Evolutionary conservation across 2,797 vertebrate genomes (phyloP).

Genomic region (Apogon talboti): DNA sequence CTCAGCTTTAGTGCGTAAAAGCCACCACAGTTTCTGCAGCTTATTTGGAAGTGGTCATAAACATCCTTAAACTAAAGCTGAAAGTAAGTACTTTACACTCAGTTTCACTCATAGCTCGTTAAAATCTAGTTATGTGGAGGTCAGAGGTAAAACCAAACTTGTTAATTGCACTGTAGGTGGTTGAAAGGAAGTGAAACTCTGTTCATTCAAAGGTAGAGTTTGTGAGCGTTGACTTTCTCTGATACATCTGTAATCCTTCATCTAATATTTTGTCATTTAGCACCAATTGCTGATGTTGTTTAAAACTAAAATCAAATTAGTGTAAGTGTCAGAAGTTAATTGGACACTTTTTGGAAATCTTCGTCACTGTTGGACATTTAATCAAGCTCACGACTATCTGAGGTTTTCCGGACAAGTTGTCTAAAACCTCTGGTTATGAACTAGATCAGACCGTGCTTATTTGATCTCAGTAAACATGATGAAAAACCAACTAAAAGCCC

Average conservation of each 20-base stretch:
- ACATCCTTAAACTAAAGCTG: not conserved
- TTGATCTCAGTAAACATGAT: constrained; percentile 36
- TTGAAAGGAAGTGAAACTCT: not conserved
- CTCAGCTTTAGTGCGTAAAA: constrained; percentile 1
- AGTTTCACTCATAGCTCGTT: not conserved
- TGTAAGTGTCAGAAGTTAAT: not conserved
- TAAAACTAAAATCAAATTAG: constrained; percentile 6
- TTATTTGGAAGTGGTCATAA: not conserved
- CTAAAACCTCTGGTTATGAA: not conserved
- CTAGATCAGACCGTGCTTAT: not conserved
- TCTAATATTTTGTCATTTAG: constrained; percentile 10
- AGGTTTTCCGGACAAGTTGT: not conserved
- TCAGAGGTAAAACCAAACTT: not conserved
- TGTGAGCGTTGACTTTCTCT: no score
- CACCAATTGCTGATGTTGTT: constrained; percentile 6
- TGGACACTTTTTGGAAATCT: not conserved
- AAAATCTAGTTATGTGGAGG: not conserved
- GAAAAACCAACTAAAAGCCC: constrained; percentile 9
- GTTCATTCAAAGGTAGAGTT: not conserved
- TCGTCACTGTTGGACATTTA: not conserved
- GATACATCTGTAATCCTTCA: not conserved
- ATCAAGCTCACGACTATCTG: not conserved
- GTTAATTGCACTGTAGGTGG: not conserved
- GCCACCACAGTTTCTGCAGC: constrained; percentile 5
- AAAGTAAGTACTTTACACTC: constrained; percentile 1